Evolutionary conservation across 1,140 invertebrate genomes (phyloP), one percentile per base, ranked within the genome.

Genomic region (Papilio dardanus): DNA sequence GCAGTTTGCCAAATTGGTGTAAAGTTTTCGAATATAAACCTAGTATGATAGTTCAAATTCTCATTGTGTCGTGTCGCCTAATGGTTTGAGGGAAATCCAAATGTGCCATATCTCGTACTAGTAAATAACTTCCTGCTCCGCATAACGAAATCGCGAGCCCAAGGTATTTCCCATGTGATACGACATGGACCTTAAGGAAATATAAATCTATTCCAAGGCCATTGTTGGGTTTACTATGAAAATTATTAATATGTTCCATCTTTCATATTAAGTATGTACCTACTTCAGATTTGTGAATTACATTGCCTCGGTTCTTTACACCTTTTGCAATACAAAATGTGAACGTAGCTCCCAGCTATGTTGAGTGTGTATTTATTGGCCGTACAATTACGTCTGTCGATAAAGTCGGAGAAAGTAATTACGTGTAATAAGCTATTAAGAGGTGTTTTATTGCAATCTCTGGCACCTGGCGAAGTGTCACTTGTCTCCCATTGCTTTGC

Each of bases 351-450:
- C 54, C 24, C 54, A 16, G n/a, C 30, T 62, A 30, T 62, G 21
- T 28, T 24, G 24, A 58, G 24, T 58, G 24, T 58, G 16, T 62
- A 28, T 62, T 62, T 62, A 62, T 62, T 62, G 54, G 30, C 12
- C 24, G 21, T 62, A 24, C 24, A 30, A 62, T 62, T 62, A 62
- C 28, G 10, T 4, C 54, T 21, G 12, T 12, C 54, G 21, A 28
- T 62, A 62, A 62, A 62, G 54, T 62, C 54, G 54, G 54, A 62
- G 54, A 62, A 62, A 62, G 54, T 62, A 28, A 28, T 62, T 62
- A 62, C 24, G 6, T 14, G 54, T 62, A 62, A 62, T 62, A 62
- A 62, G 54, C 24, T 28, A 12, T 62, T 62, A 16, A 62, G 24
- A 62, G 8, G 54, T 62, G 54, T 62, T 62, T 62, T 62, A 28